Conservation (phyloP, 2,797 vertebrate species). For the Sphenodon punctatus region DNA sequence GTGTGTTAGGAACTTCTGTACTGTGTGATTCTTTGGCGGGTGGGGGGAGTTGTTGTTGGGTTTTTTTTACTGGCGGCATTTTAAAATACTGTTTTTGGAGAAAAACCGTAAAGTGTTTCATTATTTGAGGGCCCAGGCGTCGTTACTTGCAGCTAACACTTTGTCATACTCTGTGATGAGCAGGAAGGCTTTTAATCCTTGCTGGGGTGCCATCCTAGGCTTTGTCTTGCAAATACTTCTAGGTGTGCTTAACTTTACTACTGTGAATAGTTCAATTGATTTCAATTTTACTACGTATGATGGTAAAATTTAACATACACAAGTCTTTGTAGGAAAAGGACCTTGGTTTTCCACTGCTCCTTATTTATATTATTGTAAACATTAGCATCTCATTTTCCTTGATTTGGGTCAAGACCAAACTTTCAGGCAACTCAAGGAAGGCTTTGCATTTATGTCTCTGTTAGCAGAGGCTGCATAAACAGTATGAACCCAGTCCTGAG, state of each 20-base stretch:
- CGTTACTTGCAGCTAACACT: slow-evolving; percentile 13
- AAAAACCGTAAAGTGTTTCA: rapidly evolving
- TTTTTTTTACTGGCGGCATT: not conserved
- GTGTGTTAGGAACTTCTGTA: not conserved
- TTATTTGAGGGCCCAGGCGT: not conserved
- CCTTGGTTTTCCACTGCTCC: not conserved
- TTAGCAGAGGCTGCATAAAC: not conserved
- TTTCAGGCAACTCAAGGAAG: not conserved
- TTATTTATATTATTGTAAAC: not conserved
- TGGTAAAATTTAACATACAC: too few species aligned
- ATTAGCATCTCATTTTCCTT: not conserved
- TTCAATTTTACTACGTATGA: too few species aligned
- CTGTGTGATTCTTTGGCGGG: too few species aligned
- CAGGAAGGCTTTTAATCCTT: not conserved
- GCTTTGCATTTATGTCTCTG: not conserved
- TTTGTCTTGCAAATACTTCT: too few species aligned
- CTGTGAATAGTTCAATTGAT: too few species aligned
- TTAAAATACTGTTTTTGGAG: not conserved
- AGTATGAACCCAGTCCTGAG: not conserved
- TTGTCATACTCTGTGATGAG: not conserved
- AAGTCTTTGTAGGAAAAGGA: too few species aligned
- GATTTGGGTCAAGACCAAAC: not conserved
- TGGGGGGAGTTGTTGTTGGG: too few species aligned
- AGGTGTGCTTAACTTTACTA: too few species aligned
- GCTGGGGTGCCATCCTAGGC: not conserved